A percentile compares a stretch with the other conserved stretches of the same genome.
Evolutionary conservation across 2,113 vertebrate genomes (phyloP).

Genomic region (Anoplopoma fimbria): DNA sequence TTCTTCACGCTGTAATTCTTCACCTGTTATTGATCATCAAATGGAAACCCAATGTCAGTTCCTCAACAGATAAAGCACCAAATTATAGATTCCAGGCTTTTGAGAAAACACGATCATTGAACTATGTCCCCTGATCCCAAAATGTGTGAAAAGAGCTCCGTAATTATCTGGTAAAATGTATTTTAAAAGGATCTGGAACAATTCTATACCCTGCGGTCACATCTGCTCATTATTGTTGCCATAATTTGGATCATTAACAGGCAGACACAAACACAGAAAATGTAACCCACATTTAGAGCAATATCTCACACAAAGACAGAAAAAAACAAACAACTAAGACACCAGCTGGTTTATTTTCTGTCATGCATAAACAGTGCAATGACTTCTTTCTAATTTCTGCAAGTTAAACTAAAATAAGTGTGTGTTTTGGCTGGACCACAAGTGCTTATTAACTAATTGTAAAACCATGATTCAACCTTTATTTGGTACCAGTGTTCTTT

Average conservation of each 20-base stretch:
- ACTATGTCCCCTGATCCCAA: neutral
- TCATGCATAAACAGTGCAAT: neutral
- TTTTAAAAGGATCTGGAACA: neutral
- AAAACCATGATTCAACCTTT: neutral
- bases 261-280: constrained; percentile 25
- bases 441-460: neutral
- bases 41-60: neutral
- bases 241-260: constrained; percentile 44
- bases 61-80: neutral
- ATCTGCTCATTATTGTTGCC: constrained; percentile 53
- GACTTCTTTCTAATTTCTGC: neutral
- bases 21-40: neutral
- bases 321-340: neutral
- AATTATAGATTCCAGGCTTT: neutral
- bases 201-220: constrained; percentile 8
- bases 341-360: neutral
- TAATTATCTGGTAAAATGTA: neutral
- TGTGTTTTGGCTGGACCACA: constrained; percentile 7
- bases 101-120: neutral
- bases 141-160: constrained; percentile 17
- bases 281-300: constrained; percentile 20
- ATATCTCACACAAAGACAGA: constrained; percentile 11
- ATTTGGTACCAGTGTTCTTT: neutral
- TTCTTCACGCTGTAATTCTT: neutral
- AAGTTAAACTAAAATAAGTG: constrained; percentile 14